Evolutionary conservation across 2,113 vertebrate genomes (phyloP).

Genomic region (Vulpes lagopus): DNA sequence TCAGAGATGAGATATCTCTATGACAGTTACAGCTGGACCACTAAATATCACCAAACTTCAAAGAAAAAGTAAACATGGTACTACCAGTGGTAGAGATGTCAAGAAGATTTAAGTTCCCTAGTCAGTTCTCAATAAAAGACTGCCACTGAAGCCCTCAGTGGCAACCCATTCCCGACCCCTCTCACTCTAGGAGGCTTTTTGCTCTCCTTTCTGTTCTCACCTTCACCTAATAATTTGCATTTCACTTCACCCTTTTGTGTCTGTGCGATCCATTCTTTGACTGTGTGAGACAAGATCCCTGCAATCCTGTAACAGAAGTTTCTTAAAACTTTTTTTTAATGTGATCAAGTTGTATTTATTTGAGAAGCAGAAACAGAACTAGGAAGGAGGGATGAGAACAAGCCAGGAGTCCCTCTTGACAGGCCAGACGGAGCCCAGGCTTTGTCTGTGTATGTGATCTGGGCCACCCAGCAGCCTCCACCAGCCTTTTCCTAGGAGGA

Average conservation of each 20-base stretch:
- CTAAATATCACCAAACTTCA: not conserved
- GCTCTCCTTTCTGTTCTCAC: not conserved
- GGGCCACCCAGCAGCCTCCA: not conserved
- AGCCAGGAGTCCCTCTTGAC: not conserved
- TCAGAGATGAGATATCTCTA: not conserved
- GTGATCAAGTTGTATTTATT: not conserved
- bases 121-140: not conserved
- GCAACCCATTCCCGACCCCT: not conserved
- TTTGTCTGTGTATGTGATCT: not conserved
- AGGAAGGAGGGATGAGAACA: not conserved
- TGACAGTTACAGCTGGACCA: not conserved
- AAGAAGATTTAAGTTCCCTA: not conserved
- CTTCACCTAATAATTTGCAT: not conserved
- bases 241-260: not conserved
- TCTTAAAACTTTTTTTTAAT: not conserved
- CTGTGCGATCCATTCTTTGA: not conserved
- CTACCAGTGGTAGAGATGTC: not conserved
- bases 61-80: not conserved
- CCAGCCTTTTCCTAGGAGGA: not conserved
- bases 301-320: not conserved
- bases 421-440: not conserved
- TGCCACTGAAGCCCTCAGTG: not conserved
- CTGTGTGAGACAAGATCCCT: not conserved
- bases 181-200: not conserved
- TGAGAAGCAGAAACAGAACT: not conserved